Conservation (phyloP, 2,797 vertebrate genomes). For the Halcyon badia region DNA sequence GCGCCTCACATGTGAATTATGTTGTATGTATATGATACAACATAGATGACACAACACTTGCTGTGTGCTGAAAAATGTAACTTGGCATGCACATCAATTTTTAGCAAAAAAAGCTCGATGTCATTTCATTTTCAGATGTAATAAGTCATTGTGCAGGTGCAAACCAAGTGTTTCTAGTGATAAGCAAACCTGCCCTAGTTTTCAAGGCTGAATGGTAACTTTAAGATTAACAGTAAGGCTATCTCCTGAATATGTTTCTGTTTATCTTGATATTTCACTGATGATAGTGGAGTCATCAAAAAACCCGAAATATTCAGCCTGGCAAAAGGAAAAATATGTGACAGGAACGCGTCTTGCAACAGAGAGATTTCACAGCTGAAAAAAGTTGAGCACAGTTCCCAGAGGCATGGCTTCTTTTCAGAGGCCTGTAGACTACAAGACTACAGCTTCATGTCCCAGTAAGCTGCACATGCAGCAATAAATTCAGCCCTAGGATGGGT, state of each 20-base stretch:
- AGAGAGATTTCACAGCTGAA: constrained; percentile 44
- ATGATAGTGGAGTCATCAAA: background rate
- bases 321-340: background rate
- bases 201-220: constrained; percentile 2
- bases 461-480: constrained; percentile 32
- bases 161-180: background rate
- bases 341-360: background rate
- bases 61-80: background rate
- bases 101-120: background rate
- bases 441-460: background rate
- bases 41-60: background rate
- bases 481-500: constrained; percentile 22
- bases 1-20: background rate
- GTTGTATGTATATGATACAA: background rate
- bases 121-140: background rate
- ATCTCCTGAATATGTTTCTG: constrained; percentile 20
- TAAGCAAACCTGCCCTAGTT: background rate
- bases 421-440: background rate
- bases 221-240: background rate
- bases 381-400: background rate
- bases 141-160: background rate
- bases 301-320: background rate
- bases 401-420: constrained; percentile 14
- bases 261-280: constrained; percentile 24
- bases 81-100: background rate